Conservation (phyloP, 2,113 vertebrate genomes). For the Urocolius indicus region DNA sequence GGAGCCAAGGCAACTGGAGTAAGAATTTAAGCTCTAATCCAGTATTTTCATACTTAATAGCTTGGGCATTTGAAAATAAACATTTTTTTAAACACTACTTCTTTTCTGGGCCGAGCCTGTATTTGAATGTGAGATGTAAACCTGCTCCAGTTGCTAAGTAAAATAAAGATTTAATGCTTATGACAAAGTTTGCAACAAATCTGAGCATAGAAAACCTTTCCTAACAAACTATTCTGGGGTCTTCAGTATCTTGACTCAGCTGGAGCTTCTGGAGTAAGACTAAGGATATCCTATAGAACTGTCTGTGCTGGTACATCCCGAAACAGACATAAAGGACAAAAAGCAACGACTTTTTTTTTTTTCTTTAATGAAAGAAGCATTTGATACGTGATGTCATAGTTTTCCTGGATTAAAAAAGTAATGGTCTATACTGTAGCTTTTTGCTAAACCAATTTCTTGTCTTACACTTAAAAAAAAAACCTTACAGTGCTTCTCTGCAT, state of each 20-base stretch:
- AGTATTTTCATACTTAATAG: background rate
- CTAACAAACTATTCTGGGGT: background rate
- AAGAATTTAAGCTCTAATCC: slow-evolving; percentile 8
- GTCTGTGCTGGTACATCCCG: background rate
- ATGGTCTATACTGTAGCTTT: background rate
- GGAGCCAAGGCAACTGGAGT: background rate
- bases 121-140: background rate
- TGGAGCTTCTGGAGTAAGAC: background rate
- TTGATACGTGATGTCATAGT: background rate
- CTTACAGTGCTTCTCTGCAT: accelerated
- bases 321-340: background rate
- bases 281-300: slow-evolving; percentile 21
- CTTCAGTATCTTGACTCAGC: background rate
- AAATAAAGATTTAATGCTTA: background rate
- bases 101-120: background rate
- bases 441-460: background rate
- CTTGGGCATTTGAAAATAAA: background rate
- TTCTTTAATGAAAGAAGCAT: slow-evolving; percentile 25
- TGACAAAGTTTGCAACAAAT: background rate
- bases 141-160: background rate
- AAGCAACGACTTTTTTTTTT: background rate
- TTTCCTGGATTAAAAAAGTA: background rate
- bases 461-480: background rate
- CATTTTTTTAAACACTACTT: background rate
- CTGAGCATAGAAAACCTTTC: background rate